These are phyloP conservation scores for Istiophorus platypterus DNA, from an alignment of 2,113 vertebrate genomes.

Conservation along the genomic window DNA sequence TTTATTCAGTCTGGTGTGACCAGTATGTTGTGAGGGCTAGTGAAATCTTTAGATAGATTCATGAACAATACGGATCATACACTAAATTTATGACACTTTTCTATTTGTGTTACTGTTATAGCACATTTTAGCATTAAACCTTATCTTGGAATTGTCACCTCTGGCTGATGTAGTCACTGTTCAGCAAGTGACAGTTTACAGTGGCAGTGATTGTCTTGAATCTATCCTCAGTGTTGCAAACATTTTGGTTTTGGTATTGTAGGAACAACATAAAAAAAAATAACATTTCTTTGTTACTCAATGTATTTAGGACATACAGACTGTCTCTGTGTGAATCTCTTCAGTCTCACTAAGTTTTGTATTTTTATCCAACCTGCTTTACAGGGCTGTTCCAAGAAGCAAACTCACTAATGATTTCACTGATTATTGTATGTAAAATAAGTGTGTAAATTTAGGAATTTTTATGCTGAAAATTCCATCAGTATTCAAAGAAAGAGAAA, in stretches of 20 bases:
- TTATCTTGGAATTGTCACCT: neutral
- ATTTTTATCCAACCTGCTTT: constrained; percentile 29
- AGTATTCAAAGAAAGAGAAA: too few species aligned
- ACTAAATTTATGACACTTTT: neutral
- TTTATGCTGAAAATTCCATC: too few species aligned
- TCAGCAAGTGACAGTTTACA: neutral
- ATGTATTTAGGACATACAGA: neutral
- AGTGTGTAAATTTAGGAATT: too few species aligned
- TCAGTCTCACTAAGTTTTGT: constrained; percentile 7
- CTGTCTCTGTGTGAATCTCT: constrained; percentile 4
- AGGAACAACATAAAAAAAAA: neutral
- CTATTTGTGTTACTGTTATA: neutral
- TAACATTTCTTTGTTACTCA: neutral
- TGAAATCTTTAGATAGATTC: neutral
- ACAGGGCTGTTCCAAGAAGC: constrained; percentile 28
- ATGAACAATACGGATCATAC: neutral
- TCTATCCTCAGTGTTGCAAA: neutral
- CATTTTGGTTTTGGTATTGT: neutral
- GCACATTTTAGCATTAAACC: neutral
- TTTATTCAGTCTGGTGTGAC: neutral
- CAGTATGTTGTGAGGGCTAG: too few species aligned
- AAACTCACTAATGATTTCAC: too few species aligned
- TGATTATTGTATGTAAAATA: too few species aligned
- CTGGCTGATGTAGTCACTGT: neutral
- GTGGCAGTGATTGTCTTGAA: too few species aligned